These are phyloP conservation scores for Irena cyanogastra DNA, from an alignment of 2,113 vertebrate genomes.

Conservation along the genomic window DNA sequence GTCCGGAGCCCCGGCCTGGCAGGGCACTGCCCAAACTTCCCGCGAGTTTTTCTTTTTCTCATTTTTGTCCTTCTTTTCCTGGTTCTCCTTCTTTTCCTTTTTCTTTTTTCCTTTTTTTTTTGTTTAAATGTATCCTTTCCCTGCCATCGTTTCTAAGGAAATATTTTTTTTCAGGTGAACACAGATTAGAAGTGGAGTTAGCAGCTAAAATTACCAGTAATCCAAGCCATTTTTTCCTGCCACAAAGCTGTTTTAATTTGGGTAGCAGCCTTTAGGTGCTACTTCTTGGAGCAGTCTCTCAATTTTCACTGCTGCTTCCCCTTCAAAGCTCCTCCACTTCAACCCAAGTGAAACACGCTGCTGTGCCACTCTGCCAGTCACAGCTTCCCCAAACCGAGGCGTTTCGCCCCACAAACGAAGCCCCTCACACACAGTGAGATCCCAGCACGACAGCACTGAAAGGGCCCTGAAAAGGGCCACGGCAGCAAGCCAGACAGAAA, in stretches of 20 bases:
- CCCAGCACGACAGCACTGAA: neutral
- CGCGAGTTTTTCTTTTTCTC: neutral
- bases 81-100: too few relatives aligned
- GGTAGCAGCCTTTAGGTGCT: neutral
- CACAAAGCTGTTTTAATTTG: neutral
- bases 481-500: neutral
- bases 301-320: neutral
- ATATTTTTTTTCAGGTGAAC: neutral
- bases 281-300: neutral
- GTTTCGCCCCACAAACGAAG: neutral
- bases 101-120: rapidly evolving
- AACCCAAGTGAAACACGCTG: rapidly evolving
- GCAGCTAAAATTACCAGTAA: neutral
- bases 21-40: neutral
- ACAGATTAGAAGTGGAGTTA: neutral
- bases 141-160: neutral
- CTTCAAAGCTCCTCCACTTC: neutral
- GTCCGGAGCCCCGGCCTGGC: neutral
- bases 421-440: rapidly evolving
- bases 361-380: neutral
- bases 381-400: neutral
- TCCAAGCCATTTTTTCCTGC: neutral
- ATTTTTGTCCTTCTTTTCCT: too few relatives aligned
- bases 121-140: neutral
- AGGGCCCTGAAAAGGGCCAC: neutral